A percentile compares a stretch with the other conserved stretches of the same genome.
These are phyloP conservation scores for Criorhina ranunculi DNA, from an alignment of 2,888 invertebrate genomes.

Conservation along the genomic window DNA sequence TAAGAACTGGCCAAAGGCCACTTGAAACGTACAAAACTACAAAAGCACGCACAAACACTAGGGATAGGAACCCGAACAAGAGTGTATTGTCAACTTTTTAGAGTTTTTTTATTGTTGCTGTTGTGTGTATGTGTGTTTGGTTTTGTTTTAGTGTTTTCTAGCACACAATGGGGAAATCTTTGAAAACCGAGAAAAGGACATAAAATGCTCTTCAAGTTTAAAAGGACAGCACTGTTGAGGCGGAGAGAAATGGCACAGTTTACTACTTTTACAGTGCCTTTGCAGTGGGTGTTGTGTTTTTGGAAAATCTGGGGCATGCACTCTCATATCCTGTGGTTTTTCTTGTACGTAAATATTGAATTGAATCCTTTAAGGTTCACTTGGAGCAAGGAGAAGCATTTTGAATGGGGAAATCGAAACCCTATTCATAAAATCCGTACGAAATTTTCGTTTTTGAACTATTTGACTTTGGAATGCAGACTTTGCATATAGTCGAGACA, in stretches of 20 bases:
- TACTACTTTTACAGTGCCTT: constrained; percentile 49
- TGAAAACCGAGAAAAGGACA: constrained; percentile 61
- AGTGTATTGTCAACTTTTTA: constrained; percentile 50
- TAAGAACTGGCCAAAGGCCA: constrained; percentile 66
- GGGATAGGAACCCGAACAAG: background rate
- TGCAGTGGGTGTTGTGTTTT: constrained; percentile 45
- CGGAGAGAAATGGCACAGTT: constrained; percentile 46
- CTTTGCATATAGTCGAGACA: no score
- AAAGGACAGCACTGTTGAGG: constrained; percentile 27
- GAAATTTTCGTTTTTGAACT: no score
- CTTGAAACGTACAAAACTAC: constrained; percentile 56
- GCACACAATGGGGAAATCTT: constrained; percentile 52
- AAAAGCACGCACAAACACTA: constrained; percentile 44
- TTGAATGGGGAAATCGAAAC: no score
- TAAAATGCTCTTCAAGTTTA: constrained; percentile 68
- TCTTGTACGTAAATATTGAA: no score
- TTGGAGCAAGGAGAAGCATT: no score
- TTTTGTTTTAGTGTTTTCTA: constrained; percentile 44
- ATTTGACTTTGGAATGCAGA: no score
- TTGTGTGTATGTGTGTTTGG: constrained; percentile 5
- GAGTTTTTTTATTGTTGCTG: background rate
- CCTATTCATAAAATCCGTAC: no score
- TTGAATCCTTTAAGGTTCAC: no score
- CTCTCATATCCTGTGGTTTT: no score
- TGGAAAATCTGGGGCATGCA: background rate